Evolutionary conservation across 2,888 invertebrate species (phyloP), one percentile per base, ranked within the genome.

Genomic region (Limnephilus auricula): DNA sequence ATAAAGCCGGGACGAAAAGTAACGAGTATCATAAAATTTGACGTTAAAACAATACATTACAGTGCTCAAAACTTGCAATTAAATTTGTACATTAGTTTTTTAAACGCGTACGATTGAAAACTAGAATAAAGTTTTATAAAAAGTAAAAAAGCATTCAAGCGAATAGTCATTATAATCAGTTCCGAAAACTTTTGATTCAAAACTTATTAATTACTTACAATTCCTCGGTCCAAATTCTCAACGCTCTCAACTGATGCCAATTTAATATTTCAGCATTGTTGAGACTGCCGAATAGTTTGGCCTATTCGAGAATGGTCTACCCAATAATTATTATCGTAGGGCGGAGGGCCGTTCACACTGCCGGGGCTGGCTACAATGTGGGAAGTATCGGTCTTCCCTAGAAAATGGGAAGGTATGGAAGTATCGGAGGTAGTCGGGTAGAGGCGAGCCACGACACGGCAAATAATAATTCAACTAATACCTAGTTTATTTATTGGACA

Each of bases 401-500:
- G 25, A 65, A 65, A 65, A 6, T 25, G 65, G 25, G 65, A n/a
- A 65, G 65, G 65, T 65, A 65, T 25, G 25, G 9, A 50, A 6
- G 15, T 45, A 45, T 31, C 18, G 80, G 80, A 32, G 80, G 31
- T 80, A 80, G 30, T 40, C 10, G 2, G 40, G 10, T 45, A 15
- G 45, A 32, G 82, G 34, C 34, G 82, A 65, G 65, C 65, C 65
- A 25, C 25, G 65, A 34, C 85, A 78, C 88, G 79, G 25, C 65
- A 31, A 37, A 45, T 79, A 37, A 89, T 89, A 89, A 89, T 89
- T 89, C 80, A 79, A 37, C 37, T 79, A 88, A 32, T 80, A 12
- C 40, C 40, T 25, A n/a, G 30, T 80, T 25, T 89, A 37, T 89
- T 89, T 89, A 89, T 89, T 89, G 79, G 89, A 89, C 89, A 89